Evolutionary conservation across 2,888 invertebrate genomes (phyloP).

Genomic region (Heliconius aoede): DNA sequence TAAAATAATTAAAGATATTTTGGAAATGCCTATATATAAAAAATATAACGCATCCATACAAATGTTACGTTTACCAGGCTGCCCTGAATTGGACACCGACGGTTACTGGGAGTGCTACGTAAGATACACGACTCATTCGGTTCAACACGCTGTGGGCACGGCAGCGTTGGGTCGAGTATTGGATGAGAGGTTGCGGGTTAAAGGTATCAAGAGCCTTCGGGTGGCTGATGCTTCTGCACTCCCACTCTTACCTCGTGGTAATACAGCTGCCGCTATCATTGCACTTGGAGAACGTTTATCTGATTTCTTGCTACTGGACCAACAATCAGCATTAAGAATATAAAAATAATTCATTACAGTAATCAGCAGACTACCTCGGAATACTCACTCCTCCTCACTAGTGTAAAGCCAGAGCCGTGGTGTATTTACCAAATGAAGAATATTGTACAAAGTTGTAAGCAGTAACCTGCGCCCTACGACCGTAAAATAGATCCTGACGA

Average conservation of each 20-base stretch:
- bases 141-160: conserved; percentile 65
- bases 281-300: conserved; percentile 65
- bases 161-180: conserved; percentile 60
- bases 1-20: conserved; percentile 57
- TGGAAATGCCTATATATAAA: conserved; percentile 49
- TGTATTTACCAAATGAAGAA: neutral
- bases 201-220: conserved; percentile 57
- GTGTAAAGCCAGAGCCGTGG: neutral
- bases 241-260: conserved; percentile 58
- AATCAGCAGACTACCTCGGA: no score
- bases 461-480: neutral
- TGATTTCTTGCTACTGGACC: conserved; percentile 55
- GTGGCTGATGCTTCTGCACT: conserved; percentile 61
- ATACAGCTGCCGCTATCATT: conserved; percentile 62
- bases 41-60: conserved; percentile 54
- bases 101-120: conserved; percentile 67
- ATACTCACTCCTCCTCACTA: no score
- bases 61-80: conserved; percentile 54
- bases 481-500: no score
- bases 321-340: neutral
- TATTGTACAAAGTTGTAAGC: neutral
- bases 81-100: conserved; percentile 50
- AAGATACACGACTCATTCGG: conserved; percentile 61
- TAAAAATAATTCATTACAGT: no score
- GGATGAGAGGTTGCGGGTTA: conserved; percentile 60